Percentiles rank a stretch among this genome's conserved stretches.
Conservation (phyloP, 1,140 invertebrate genomes). For the Zophobas morio region DNA sequence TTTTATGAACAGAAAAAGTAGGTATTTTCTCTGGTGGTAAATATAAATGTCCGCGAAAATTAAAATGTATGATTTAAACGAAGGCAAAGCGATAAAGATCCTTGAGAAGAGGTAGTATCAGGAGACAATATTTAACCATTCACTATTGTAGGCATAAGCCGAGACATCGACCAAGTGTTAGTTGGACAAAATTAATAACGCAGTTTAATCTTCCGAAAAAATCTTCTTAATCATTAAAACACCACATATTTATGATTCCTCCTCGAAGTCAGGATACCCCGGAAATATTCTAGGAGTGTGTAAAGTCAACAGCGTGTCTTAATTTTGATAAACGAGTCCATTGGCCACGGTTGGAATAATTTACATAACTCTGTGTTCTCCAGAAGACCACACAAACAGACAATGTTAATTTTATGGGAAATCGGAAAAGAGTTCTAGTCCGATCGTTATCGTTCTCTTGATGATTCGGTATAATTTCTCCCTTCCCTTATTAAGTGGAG, state of each 20-base stretch:
- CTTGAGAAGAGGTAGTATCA: no score
- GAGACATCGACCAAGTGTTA: no score
- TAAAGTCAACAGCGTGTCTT: slow-evolving; percentile 43
- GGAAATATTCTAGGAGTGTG: slow-evolving; percentile 21
- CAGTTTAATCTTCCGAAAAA: slow-evolving; percentile 8
- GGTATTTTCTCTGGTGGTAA: not conserved
- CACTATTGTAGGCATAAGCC: no score
- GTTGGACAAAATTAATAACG: not conserved
- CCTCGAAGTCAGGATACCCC: slow-evolving; percentile 21
- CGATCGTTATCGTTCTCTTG: slow-evolving; percentile 43
- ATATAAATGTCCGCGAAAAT: not conserved
- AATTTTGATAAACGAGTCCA: slow-evolving; percentile 54
- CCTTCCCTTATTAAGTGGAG: slow-evolving; percentile 38
- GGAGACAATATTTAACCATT: no score
- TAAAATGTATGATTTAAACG: not conserved
- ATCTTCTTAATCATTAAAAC: slow-evolving; percentile 25
- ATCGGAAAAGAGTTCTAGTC: slow-evolving; percentile 47
- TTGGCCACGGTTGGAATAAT: slow-evolving; percentile 46
- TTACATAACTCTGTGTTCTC: slow-evolving; percentile 54
- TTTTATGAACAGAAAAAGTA: not conserved
- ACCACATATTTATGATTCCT: slow-evolving; percentile 33
- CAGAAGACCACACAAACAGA: slow-evolving; percentile 50
- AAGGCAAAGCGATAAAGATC: no score
- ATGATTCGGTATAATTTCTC: slow-evolving; percentile 44
- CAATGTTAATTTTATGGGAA: slow-evolving; percentile 52